Conservation (phyloP, 2,888 invertebrate genomes). For the Limnephilus marmoratus region DNA sequence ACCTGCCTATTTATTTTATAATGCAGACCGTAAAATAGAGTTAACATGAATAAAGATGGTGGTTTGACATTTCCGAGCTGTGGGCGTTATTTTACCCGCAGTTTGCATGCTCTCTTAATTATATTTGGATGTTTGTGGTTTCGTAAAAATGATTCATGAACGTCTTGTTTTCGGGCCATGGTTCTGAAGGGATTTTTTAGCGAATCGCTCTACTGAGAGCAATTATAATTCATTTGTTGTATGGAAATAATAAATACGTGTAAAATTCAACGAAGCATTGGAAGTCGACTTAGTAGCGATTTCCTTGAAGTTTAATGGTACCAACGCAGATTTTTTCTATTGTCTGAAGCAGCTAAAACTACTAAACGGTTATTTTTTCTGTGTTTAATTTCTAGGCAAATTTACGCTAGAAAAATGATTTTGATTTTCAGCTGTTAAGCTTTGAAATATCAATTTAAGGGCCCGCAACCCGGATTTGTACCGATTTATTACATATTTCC, state of each 20-base stretch:
- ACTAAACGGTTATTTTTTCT: too few relatives aligned
- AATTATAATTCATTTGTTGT: constrained; percentile 8
- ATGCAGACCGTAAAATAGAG: background rate
- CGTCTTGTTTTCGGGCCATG: background rate
- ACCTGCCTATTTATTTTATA: background rate
- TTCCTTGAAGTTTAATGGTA: background rate
- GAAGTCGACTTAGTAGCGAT: background rate
- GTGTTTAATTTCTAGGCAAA: too few relatives aligned
- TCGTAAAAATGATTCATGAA: background rate
- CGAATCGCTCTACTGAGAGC: background rate
- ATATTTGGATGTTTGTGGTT: background rate
- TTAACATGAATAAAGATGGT: background rate
- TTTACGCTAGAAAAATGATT: too few relatives aligned
- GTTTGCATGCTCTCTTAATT: background rate
- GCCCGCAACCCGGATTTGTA: too few relatives aligned
- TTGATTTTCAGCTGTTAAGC: too few relatives aligned
- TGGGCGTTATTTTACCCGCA: background rate
- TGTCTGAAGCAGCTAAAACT: too few relatives aligned
- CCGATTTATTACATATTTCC: too few relatives aligned
- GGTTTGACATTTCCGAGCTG: background rate
- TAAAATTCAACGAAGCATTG: background rate
- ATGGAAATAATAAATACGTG: background rate
- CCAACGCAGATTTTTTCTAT: too few relatives aligned
- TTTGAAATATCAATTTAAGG: too few relatives aligned
- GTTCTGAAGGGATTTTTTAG: background rate